Base-by-base conservation (phyloP, 2,797 vertebrate genomes). In the Threskiornis aethiopicus region DNA sequence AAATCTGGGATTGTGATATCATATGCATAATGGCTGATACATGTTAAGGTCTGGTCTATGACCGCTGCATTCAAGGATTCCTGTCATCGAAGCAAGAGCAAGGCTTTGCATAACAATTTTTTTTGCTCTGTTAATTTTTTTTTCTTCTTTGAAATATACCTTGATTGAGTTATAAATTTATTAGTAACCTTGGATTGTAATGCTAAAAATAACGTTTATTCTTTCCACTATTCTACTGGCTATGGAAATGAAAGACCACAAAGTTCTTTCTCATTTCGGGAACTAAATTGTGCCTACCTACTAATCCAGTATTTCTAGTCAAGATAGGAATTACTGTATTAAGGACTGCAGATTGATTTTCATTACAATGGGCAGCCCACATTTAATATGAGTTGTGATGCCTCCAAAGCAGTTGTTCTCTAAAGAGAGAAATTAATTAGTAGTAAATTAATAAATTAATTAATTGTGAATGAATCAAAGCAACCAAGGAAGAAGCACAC, bases 381-480 rank as follows among this genome's bases (percentile, higher is more conserved):
- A 85, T 95, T 95, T 97, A 97, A 97, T 96, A 96, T 92, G 90
- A 98, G 54, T 94, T 97, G 91, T 91, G 89, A 96, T 95, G 85
- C 73, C 78, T 97, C 77, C 93, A 97, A 97, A 94, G 82, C 26
- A 94, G 91, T 88, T 97, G 83, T 89, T 93, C 10, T 81, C 14
- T 62, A 83, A 66, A 91, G 61, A 82, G 58, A 87, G n/a, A 84
- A 97, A 97, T 75, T 93, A 95, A 96, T 97, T 93, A 93, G 95
- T 95, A 93, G 39, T 76, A 87, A 96, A 91, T 62, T 84, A 96
- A 96, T 96, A 91, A 95, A 96, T 93, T 97, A 95, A 96, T 93
- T 97, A 96, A 90, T 97, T 93, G 51, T 87, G 80, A 97, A 46
- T 73, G n/a, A 97, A 93, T 92, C 52, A 96, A 96, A 92, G 66